A percentile compares a stretch with the other conserved stretches of the same genome.
Evolutionary conservation across 2,113 vertebrate genomes (phyloP).

Genomic region (Aspidoscelis tigris): DNA sequence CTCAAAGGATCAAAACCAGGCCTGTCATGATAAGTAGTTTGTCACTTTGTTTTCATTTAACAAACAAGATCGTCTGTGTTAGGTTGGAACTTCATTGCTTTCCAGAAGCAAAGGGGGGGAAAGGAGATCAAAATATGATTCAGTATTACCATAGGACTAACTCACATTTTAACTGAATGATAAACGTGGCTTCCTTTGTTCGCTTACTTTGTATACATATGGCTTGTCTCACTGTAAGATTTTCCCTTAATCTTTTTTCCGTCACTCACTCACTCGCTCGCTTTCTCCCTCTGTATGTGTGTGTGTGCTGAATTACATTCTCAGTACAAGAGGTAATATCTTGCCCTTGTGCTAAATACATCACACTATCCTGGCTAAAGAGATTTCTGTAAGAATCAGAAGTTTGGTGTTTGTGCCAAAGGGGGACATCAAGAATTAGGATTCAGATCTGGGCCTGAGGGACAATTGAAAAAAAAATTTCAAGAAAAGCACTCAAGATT

Average conservation of each 20-base stretch:
- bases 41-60: slow-evolving; percentile 55
- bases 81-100: slow-evolving; percentile 58
- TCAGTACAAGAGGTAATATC: slow-evolving; percentile 48
- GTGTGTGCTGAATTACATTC: slow-evolving; percentile 32
- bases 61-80: slow-evolving; percentile 53
- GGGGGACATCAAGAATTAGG: not conserved
- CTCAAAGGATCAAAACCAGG: slow-evolving; percentile 47
- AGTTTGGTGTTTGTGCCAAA: slow-evolving; percentile 43
- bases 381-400: slow-evolving; percentile 60
- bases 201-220: slow-evolving; percentile 53
- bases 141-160: slow-evolving; percentile 60
- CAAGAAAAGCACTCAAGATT: slow-evolving; percentile 57
- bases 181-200: slow-evolving; percentile 54
- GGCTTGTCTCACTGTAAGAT: slow-evolving; percentile 36
- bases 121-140: slow-evolving; percentile 53
- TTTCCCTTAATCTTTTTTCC: not conserved
- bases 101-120: slow-evolving; percentile 9
- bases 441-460: slow-evolving; percentile 39
- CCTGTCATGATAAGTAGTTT: slow-evolving; percentile 44
- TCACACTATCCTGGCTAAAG: slow-evolving; percentile 59
- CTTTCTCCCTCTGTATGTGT: not conserved
- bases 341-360: slow-evolving; percentile 64
- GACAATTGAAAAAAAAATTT: slow-evolving; percentile 54
- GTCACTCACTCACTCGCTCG: not conserved
- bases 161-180: slow-evolving; percentile 61